Base-by-base conservation (phyloP, 1,140 invertebrate species). In the Drosophila sp. region DNA sequence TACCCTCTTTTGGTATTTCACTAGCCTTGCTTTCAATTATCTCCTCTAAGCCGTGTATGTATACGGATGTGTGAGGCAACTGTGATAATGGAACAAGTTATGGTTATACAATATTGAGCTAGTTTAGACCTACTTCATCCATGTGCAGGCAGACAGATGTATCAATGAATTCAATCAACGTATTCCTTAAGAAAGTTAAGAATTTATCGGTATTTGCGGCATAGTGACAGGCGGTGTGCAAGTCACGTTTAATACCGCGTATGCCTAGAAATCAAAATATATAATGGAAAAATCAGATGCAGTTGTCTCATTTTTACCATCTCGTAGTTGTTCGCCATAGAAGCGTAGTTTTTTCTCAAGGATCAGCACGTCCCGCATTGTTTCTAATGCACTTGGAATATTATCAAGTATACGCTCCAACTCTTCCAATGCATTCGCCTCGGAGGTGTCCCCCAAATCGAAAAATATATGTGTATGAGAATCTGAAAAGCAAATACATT, bases 341-440 rank as follows among this genome's bases (percentile, higher is more conserved):
- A 92, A 93, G 45, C 95, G 92, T 48, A 96, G 91, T 36, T 93
- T 91, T n/a, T 93, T 93, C 1, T 95, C 96, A 46, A 94, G 92
- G 6, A 91, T 91, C 41, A 94, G 94, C 92, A 96, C 94, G 61
- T 92, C 86, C n/a, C 90, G 91, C 50, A 97, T 93, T 75, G 96
- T 93, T 2, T 89, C 78, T 65, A 93, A 92, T 48, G 96, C 95
- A 11, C 92, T 90, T 21, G 94, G 94, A 69, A 97, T 91, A 53
- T 94, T 94, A 18, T 93, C 89, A 4, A 96, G 95, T 80, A 97
- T 95, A 8, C 94, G 93, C 66, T 94, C 94, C 25, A 97, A 91
- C 81, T 96, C 95, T 13, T 94, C 94, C 43, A 97, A 91, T 0
- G 96, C 95, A 32, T 94, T 94, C 2, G 96, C 96, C 79, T 95